Base-by-base conservation (phyloP, 2,888 invertebrate genomes). In the Conomelus anceps region DNA sequence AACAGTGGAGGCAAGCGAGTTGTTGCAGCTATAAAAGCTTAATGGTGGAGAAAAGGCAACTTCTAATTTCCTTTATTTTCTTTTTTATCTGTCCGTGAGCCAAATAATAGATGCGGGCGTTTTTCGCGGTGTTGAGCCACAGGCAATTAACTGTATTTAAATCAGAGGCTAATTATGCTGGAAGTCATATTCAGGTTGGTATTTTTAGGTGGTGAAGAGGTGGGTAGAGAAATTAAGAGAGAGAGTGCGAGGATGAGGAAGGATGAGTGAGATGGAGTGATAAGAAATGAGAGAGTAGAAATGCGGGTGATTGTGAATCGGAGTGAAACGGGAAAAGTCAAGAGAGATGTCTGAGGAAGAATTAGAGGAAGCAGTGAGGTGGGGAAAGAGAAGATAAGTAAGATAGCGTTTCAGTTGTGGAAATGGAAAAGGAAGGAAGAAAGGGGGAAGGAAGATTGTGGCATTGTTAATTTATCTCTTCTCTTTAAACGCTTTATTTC, bases 371-470 rank as follows among this genome's bases (percentile, higher is more conserved):
- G 26, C 4, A 22, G 87, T 22, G 9, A 22, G 34, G 84, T n/a
- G 23, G 23, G 41, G 85, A 41, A 22, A 29, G 88, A 41, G 17
- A 3, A 63, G 63, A 63, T 63, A 63, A 63, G 63, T 63, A 63
- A 63, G 63, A 63, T 63, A 63, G 63, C 63, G n/a, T 63, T 63
- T 7, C 13, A 63, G 63, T 63, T 63, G 63, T 20, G 4, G 63
- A 9, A 63, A 22, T 41, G 63, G 41, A 84, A 84, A 88, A 85
- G 85, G 85, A 88, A 22, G 29, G 85, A 88, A 86, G 85, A 26
- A 23, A 23, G 85, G 26, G 85, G 89, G 85, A 26, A 85, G 86
- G 85, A 22, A 89, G 89, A 63, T 63, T 63, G 63, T 63, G 63
- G n/a, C 63, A 63, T 63, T 63, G 63, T 63, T 63, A 63, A 63